Base-by-base conservation (phyloP, 1,140 invertebrate species). In the Drosophila sulfurigaster region DNA sequence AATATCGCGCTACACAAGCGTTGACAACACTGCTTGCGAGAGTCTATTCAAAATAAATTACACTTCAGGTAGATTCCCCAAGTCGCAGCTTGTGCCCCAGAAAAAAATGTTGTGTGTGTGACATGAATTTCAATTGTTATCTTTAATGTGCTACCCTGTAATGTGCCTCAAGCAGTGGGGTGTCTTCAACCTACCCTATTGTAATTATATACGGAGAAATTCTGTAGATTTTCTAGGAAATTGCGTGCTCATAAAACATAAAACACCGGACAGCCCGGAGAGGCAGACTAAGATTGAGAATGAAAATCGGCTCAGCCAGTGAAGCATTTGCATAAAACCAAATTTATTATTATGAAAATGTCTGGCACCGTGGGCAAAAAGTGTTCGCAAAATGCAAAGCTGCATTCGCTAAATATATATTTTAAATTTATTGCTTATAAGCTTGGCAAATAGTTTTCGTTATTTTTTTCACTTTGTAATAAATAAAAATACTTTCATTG, bases 41-140 rank as follows among this genome's bases (percentile, higher is more conserved):
- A 64, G 81, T 77, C 73, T 83, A 77, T 85, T 83, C 67, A 77
- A 83, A 69, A 80, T 81, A 70, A 78, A 82, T 82, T 82, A 82
- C 69, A 52, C 48, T n/a, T 35, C 46, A 59, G 3, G 16, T 16
- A 16, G 60, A 6, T 25, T 25, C 20, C 20, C 32, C 16, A 16
- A 43, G 41, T 15, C 56, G 30, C 30, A 32, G 30, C 30, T 32
- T 32, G 30, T 32, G 30, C 30, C 11, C 16, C 62, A 54, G 52
- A 25, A 20, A 25, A 20, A 28, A 25, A 25, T 25, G 20, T 25
- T 25, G 35, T 10, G 16, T 10, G 16, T 51, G 62, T 54, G 62
- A 54, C 62, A 64, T 52, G 62, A 52, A 64, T 64, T 64, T 51
- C 62, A 41, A 52, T 64, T 52, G 48, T 54, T 38, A 28, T 16